A percentile compares a stretch with the other conserved stretches of the same genome.
These are phyloP conservation scores for Abramis brama DNA, from an alignment of 2,113 vertebrate species.

Conservation along the genomic window DNA sequence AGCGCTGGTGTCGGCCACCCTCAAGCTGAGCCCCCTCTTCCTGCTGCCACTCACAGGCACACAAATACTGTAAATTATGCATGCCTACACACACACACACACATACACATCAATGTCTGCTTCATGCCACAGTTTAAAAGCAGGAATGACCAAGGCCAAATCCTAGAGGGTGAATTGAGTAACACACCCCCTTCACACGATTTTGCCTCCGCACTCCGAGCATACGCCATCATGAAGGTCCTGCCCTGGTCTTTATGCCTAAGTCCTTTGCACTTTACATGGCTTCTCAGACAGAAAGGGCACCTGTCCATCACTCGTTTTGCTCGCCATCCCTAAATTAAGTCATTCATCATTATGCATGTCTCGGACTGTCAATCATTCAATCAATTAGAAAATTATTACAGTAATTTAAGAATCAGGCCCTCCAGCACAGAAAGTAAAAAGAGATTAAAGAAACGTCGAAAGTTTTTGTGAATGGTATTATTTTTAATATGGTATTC, in stretches of 20 bases:
- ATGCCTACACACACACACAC: slow-evolving; percentile 25
- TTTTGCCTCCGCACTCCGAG: slow-evolving; percentile 20
- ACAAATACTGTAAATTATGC: slow-evolving; percentile 36
- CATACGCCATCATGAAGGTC: slow-evolving; percentile 14
- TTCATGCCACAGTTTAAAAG: slow-evolving; percentile 56
- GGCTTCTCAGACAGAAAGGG: slow-evolving; percentile 59
- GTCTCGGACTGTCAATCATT: slow-evolving; percentile 75
- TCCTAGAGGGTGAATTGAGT: slow-evolving; percentile 42
- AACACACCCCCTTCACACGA: slow-evolving; percentile 6
- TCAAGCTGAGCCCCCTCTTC: slow-evolving; percentile 42
- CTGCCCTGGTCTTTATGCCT: slow-evolving; percentile 43
- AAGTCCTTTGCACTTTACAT: slow-evolving; percentile 61
- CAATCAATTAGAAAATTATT: slow-evolving; percentile 73
- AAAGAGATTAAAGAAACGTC: slow-evolving; percentile 52
- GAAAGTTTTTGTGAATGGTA: slow-evolving; percentile 34
- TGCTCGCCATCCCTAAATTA: slow-evolving; percentile 53
- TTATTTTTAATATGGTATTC: background rate
- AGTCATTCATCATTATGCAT: slow-evolving; percentile 67
- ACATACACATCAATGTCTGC: slow-evolving; percentile 56
- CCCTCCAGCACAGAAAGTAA: slow-evolving; percentile 63
- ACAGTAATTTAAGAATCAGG: slow-evolving; percentile 72
- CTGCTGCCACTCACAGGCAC: slow-evolving; percentile 39
- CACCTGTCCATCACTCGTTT: slow-evolving; percentile 62
- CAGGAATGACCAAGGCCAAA: slow-evolving; percentile 45
- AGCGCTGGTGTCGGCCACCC: slow-evolving; percentile 39